Base-by-base conservation (phyloP, 2,113 vertebrate genomes). In the Dicentrarchus labrax region DNA sequence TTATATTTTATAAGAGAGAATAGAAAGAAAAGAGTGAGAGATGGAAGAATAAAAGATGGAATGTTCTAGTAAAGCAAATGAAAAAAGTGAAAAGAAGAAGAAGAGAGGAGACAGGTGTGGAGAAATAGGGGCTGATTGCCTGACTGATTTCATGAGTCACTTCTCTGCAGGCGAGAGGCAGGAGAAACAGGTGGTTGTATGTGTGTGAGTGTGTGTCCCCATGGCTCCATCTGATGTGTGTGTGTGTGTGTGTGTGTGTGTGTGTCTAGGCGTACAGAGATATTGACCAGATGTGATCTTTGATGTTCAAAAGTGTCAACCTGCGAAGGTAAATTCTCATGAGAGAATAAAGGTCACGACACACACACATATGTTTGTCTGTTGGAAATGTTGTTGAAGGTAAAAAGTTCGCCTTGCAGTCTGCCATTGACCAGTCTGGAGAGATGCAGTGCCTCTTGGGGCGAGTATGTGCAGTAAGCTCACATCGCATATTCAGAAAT, bases 81-180 rank as follows among this genome's bases (percentile, higher is more conserved):
- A n/a, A 10, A 62, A 56, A n/a, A 21, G 3, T 47, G 24, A 17
- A 41, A 17, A 17, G 36, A 43, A 54, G 68, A 78, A 43, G 60
- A 81, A 21, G 36, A 21, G 43, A 51, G 15, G 84, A 68, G 78
- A 81, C 67, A 19, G 38, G 47, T 41, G 7, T 54, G 64, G 48
- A 70, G 77, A 54, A 48, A 70, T 5, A 24, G n/a, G 76, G 30
- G 54, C 68, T 71, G 78, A 78, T 65, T 74, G 78, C 65, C 59
- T 24, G 53, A 77, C 75, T 71, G 78, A 82, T 82, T 85, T 82
- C 57, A 88, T 82, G 78, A 78, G 64, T 76, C 86, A 88, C 70
- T 61, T 78, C 75, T 79, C 70, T 75, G 70, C 66, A 72, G 70
- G 62, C 24, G 12, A 59, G 56, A 72, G 61, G 45, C 53, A 48